phyloP scores from a whole-genome alignment of 2,797 vertebrate species.

The Thunnus albacares region DNA sequence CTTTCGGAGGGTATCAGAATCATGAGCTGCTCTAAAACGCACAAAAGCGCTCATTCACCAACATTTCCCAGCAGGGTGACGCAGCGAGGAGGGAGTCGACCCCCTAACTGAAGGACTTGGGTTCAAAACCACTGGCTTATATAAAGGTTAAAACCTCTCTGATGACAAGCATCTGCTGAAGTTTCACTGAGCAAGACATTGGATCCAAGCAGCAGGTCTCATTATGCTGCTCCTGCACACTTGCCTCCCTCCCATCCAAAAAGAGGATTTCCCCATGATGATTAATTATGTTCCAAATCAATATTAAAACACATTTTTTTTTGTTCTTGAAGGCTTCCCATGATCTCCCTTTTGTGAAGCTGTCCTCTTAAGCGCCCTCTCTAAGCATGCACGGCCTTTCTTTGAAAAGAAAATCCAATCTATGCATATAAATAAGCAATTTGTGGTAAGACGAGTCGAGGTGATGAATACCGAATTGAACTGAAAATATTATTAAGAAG shows the following conservation, averaged over 20 bases:
- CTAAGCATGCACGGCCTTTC: constrained; percentile 27
- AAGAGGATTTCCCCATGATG: constrained; percentile 1
- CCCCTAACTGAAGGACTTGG: constrained; percentile 36
- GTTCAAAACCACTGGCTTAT: constrained; percentile 35
- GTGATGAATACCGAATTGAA: constrained; percentile 46
- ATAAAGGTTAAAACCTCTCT: constrained; percentile 53
- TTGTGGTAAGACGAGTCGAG: constrained; percentile 29
- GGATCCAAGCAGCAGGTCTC: constrained; percentile 4
- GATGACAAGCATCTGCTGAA: constrained; percentile 36
- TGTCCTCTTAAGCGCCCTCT: not conserved
- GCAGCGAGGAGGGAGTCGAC: constrained; percentile 28
- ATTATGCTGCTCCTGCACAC: constrained; percentile 9
- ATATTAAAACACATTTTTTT: constrained; percentile 29
- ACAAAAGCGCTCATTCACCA: constrained; percentile 66
- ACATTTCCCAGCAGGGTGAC: constrained; percentile 47
- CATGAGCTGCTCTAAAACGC: constrained; percentile 56
- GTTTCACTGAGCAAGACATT: constrained; percentile 29
- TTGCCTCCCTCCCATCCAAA: not conserved
- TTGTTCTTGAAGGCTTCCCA: constrained; percentile 36
- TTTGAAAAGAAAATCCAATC: constrained; percentile 56
- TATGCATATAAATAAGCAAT: constrained; percentile 58
- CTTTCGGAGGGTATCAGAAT: constrained; percentile 57
- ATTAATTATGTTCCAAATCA: constrained; percentile 19
- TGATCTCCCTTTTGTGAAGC: constrained; percentile 26
- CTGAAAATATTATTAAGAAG: constrained; percentile 35